phyloP scores from a whole-genome alignment of 2,113 vertebrate species.

The Phylloscopus trochilus region DNA sequence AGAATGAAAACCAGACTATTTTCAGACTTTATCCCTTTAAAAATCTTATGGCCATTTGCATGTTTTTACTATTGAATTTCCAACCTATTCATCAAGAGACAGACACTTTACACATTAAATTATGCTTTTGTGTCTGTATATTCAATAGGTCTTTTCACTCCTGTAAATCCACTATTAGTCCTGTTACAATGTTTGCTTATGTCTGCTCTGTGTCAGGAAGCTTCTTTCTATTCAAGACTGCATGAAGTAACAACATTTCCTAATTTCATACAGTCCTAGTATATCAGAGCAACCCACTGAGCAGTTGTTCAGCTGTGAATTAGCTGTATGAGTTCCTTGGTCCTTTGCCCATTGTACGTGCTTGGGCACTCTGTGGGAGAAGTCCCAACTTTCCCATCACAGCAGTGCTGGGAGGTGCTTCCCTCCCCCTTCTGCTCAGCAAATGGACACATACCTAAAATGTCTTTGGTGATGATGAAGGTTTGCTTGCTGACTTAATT shows the following conservation, averaged over 20 bases:
- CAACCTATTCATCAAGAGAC: slow-evolving; percentile 31
- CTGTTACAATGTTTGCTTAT: slow-evolving; percentile 1
- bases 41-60: slow-evolving; percentile 23
- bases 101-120: slow-evolving; percentile 17
- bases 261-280: slow-evolving; percentile 9
- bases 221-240: slow-evolving; percentile 31
- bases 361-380: background rate
- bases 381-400: background rate
- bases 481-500: background rate
- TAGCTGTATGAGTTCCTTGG: background rate
- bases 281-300: slow-evolving; percentile 1
- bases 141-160: slow-evolving; percentile 40
- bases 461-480: background rate
- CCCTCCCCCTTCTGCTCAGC: background rate
- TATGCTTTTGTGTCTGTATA: slow-evolving; percentile 17
- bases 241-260: slow-evolving; percentile 20
- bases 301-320: slow-evolving; percentile 29
- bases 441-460: background rate
- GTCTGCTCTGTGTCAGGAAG: slow-evolving; percentile 26
- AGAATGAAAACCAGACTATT: slow-evolving; percentile 18
- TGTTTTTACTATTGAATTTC: slow-evolving; percentile 24
- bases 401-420: background rate
- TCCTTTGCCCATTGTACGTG: background rate
- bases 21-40: slow-evolving; percentile 31
- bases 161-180: slow-evolving; percentile 32